Conservation (phyloP, 2,113 vertebrate species). For the Crocuta crocuta region DNA sequence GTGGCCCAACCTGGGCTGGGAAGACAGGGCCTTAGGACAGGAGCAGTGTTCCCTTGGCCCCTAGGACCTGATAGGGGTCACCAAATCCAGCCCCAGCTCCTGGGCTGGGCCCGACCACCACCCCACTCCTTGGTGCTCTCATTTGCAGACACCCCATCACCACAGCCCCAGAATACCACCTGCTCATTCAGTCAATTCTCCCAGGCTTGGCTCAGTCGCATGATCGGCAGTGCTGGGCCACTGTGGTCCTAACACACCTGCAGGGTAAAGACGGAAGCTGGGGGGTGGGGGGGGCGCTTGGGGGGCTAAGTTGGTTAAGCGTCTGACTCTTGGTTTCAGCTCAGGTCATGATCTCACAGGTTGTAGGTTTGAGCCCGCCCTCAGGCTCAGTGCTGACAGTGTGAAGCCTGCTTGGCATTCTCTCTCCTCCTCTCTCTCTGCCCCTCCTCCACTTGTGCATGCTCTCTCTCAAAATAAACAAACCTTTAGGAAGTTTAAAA, state of each 20-base stretch:
- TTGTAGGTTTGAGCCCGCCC: no score
- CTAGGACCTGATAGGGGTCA: not conserved
- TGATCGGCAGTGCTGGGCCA: not conserved
- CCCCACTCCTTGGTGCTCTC: not conserved
- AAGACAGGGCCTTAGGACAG: not conserved
- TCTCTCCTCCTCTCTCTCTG: no score
- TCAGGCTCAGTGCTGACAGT: no score
- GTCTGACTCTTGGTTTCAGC: no score
- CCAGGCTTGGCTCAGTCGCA: not conserved
- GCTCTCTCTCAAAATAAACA: no score
- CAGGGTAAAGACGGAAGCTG: not conserved
- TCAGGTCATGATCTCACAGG: no score
- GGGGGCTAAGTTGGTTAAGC: no score
- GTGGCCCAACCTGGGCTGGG: not conserved
- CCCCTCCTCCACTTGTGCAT: no score
- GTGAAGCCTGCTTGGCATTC: no score
- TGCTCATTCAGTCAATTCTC: not conserved
- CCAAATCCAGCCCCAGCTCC: not conserved
- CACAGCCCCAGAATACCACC: not conserved
- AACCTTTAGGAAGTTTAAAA: no score
- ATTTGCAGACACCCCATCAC: not conserved
- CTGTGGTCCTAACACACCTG: not conserved
- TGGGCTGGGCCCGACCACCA: no score
- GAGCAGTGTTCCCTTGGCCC: not conserved
- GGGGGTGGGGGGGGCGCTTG: no score